Conservation (phyloP, 2,113 vertebrate genomes). For the Nerophis lumbriciformis region DNA sequence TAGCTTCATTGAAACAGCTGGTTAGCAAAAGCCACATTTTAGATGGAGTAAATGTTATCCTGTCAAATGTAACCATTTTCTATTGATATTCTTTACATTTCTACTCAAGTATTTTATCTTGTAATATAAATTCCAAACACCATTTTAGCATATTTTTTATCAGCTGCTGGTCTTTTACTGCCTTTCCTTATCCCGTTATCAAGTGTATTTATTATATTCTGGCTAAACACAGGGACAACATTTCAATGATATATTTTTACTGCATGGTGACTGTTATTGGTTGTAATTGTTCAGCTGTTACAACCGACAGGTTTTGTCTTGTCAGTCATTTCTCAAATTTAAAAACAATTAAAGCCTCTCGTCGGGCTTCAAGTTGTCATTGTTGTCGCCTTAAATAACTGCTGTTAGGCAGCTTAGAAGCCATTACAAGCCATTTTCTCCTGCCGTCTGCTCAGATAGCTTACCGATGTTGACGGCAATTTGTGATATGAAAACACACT, state of each 20-base stretch:
- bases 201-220: too few species aligned
- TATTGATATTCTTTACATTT: too few species aligned
- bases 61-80: too few species aligned
- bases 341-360: conserved; percentile 40
- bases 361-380: conserved; percentile 32
- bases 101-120: too few species aligned
- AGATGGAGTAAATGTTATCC: too few species aligned
- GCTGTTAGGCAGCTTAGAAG: conserved; percentile 34
- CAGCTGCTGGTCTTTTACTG: too few species aligned
- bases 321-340: conserved; percentile 28
- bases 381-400: conserved; percentile 24
- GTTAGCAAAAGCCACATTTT: background rate
- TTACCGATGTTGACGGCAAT: conserved; percentile 18
- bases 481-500: conserved; percentile 9
- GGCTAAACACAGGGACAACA: too few species aligned
- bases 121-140: too few species aligned
- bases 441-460: conserved; percentile 17
- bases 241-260: too few species aligned
- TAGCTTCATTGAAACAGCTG: background rate
- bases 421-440: conserved; percentile 13
- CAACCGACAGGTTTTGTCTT: conserved; percentile 30
- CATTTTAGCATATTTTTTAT: too few species aligned
- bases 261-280: too few species aligned
- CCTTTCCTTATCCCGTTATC: too few species aligned
- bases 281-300: conserved; percentile 22